Evolutionary conservation across 2,797 vertebrate species (phyloP), one percentile per base, ranked within the genome.

Genomic region (Perodicticus potto): DNA sequence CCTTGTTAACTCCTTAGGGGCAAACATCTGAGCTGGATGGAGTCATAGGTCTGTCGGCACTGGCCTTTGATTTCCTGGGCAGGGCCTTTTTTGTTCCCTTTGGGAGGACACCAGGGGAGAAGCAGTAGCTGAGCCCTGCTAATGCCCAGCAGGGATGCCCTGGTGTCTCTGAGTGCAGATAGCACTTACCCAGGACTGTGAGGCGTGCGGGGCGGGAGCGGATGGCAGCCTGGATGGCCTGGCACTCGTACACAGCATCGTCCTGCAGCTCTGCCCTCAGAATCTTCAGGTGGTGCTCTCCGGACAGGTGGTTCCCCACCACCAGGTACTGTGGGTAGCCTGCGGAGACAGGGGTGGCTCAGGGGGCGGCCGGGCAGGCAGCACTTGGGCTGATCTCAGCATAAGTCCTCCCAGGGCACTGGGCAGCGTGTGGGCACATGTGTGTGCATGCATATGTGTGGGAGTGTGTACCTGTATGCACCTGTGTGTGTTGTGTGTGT

Each of bases 301-400:
- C 99, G 0, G 99, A 99, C 32, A 99, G 98, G 43, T 99, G 99
- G 98, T 99, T 99, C 40, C 99, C 99, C 94, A 99, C 99, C 45
- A 99, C 99, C 86, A 99, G 99, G 96, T 99, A 99, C 83, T 99
- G 99, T 0, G 99, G 99, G 55, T 99, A 99, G 92, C 99, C 99
- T 99, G 98, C n/a, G 93, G 5, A 63, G 61, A 76, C 11, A 95
- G 77, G 57, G 65, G 49, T 0, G 0, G 34, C 5, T 63, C n/a
- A 55, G 34, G 43, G 32, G 27, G 40, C 2, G 14, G 16, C 53
- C 7, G 14, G 34, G 57, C 0, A 1, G 6, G 27, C 49, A 53
- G 16, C 34, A 20, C 32, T 32, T 49, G 72, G 25, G 19, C 72
- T 12, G 5, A 43, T 34, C n/a, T 84, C 80, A n/a, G n/a, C 2